Evolutionary conservation across 2,888 invertebrate genomes (phyloP).

Genomic region (Blastobasis lacticolella): DNA sequence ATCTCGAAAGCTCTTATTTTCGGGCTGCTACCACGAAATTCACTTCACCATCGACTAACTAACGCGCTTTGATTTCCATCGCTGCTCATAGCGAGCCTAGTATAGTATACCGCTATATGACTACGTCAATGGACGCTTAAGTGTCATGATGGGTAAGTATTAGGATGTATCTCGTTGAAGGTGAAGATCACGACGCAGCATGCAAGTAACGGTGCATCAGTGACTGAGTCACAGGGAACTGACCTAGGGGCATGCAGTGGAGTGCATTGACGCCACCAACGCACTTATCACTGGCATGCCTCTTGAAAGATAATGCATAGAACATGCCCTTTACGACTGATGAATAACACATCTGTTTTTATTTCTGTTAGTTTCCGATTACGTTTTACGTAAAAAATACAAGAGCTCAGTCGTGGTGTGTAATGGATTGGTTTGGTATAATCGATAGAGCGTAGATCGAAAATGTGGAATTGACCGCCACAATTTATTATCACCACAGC

Average conservation of each 20-base stretch:
- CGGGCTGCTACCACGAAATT: conserved; percentile 18
- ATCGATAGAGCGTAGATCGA: too few species aligned
- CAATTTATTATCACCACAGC: too few species aligned
- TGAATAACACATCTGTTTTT: conserved; percentile 67
- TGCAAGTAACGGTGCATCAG: conserved; percentile 65
- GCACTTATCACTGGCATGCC: conserved; percentile 68
- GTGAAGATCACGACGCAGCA: conserved; percentile 51
- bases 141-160: background rate
- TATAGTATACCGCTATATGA: background rate
- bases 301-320: conserved; percentile 65
- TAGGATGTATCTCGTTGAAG: conserved; percentile 23
- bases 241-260: conserved; percentile 69
- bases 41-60: conserved; percentile 5
- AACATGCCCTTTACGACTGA: conserved; percentile 49
- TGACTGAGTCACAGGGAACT: conserved; percentile 71
- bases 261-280: conserved; percentile 68
- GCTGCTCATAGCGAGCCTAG: background rate
- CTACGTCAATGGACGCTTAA: conserved; percentile 11
- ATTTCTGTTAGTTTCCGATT: conserved; percentile 44
- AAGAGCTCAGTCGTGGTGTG: too few species aligned
- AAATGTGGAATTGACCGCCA: too few species aligned
- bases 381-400: conserved; percentile 12
- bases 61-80: too few species aligned
- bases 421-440: too few species aligned
- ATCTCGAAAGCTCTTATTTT: conserved; percentile 36